These are phyloP conservation scores for Schlechtendalia chinensis DNA, from an alignment of 1,140 invertebrate genomes.

Conservation along the genomic window DNA sequence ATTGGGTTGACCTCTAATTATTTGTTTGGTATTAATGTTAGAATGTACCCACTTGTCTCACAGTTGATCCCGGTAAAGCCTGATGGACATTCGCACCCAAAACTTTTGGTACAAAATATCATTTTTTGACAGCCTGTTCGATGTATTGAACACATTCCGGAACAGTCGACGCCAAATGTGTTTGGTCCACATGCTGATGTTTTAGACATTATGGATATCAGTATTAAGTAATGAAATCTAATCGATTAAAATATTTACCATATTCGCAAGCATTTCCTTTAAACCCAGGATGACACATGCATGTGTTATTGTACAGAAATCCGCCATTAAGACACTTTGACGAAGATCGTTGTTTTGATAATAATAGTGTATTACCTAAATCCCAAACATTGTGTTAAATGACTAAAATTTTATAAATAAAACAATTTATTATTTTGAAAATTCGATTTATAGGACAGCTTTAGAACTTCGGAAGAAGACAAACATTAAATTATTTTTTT, in stretches of 20 bases:
- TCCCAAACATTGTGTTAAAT: background rate
- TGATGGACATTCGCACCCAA: background rate
- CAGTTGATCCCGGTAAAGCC: background rate
- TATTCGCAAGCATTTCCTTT: background rate
- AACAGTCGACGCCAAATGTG: background rate
- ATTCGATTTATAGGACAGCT: background rate
- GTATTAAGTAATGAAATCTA: background rate
- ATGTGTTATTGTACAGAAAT: background rate
- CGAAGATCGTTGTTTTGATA: too few species aligned
- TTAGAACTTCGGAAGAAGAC: too few species aligned
- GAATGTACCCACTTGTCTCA: background rate
- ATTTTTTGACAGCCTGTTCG: background rate
- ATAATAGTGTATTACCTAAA: background rate
- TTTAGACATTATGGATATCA: background rate
- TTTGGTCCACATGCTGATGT: background rate
- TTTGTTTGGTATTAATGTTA: too few species aligned
- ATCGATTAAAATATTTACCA: background rate
- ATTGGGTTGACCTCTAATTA: too few species aligned
- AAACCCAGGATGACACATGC: background rate
- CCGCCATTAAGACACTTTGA: background rate
- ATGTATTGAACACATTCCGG: slow-evolving; percentile 1
- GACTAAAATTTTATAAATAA: background rate
- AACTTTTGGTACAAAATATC: background rate
- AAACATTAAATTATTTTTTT: too few species aligned
- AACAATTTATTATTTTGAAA: background rate